Conservation (phyloP, 2,113 vertebrate genomes). For the Grantiella picta region DNA sequence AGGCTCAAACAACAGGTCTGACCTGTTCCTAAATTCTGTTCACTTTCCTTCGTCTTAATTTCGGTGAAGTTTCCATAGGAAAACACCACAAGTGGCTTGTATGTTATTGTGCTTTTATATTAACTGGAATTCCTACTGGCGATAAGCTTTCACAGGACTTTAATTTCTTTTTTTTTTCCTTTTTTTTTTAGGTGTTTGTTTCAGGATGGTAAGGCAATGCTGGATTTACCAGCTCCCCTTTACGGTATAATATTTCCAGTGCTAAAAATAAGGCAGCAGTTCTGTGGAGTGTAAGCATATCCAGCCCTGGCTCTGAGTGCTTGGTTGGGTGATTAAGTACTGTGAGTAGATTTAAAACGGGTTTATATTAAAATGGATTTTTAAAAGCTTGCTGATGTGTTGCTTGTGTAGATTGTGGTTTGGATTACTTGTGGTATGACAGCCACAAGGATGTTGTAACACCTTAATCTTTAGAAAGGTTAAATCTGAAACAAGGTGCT, state of each 20-base stretch:
- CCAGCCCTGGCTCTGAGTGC: not conserved
- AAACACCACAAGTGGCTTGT: fast-evolving
- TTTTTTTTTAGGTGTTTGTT: conserved; percentile 85
- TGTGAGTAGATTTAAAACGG: not conserved
- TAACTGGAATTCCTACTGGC: not conserved
- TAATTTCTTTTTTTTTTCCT: not conserved
- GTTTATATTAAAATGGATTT: not conserved
- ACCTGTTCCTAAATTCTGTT: too few species aligned
- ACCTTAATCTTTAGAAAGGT: not conserved
- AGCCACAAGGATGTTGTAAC: not conserved
- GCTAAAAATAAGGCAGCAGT: conserved; percentile 36
- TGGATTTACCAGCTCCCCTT: not conserved
- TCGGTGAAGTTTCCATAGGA: fast-evolving
- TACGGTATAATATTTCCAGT: conserved; percentile 1
- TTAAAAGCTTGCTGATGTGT: not conserved
- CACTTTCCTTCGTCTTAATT: fast-evolving
- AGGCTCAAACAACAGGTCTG: not conserved
- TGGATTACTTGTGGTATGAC: not conserved
- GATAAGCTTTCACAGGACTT: not conserved
- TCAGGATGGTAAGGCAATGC: conserved; percentile 88
- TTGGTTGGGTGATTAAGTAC: not conserved
- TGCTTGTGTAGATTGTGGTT: not conserved
- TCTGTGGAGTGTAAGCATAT: not conserved
- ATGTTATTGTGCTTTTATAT: not conserved
- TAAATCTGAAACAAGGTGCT: not conserved